These are phyloP conservation scores for Turnix velox DNA, from an alignment of 2,113 vertebrate genomes.

Conservation along the genomic window DNA sequence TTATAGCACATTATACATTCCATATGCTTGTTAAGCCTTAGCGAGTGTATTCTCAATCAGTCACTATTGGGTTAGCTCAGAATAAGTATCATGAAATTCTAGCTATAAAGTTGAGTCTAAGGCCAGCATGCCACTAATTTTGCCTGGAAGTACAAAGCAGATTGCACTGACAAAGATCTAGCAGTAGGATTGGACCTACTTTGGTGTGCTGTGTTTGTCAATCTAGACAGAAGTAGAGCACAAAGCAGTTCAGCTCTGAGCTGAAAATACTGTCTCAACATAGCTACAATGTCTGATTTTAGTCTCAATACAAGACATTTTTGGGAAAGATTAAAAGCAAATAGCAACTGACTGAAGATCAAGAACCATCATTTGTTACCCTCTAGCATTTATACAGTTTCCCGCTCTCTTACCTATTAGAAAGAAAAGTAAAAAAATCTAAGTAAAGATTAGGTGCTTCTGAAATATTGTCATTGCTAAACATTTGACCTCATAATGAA, in stretches of 20 bases:
- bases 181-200: neutral
- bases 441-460: neutral
- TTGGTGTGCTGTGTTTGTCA: neutral
- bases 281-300: neutral
- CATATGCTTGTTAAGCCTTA: neutral
- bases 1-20: neutral
- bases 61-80: neutral
- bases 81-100: neutral
- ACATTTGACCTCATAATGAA: neutral
- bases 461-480: neutral
- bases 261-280: neutral
- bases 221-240: neutral
- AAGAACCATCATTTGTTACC: neutral
- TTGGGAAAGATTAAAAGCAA: neutral
- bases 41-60: neutral
- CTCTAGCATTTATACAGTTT: neutral
- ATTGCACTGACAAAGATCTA: neutral
- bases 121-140: neutral
- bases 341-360: neutral
- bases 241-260: neutral
- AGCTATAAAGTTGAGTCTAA: neutral
- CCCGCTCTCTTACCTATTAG: neutral
- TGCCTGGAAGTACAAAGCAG: neutral
- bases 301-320: neutral
- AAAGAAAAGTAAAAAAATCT: neutral